These are phyloP conservation scores for Chrysogorgia sp. DNA, from an alignment of 92 coral and sea anemone species.

Conservation along the genomic window DNA sequence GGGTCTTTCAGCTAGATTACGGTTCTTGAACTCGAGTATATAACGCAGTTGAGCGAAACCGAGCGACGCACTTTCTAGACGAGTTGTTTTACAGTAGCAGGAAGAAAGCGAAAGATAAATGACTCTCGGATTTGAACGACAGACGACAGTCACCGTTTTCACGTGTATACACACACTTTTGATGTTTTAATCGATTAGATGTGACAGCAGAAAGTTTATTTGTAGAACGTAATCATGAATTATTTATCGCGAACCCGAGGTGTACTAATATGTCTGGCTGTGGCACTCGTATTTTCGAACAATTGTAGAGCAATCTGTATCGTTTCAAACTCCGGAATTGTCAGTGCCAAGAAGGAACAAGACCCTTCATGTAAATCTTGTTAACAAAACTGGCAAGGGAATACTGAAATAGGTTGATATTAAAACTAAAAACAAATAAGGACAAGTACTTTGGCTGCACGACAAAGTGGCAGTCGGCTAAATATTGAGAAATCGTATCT, in stretches of 20 bases:
- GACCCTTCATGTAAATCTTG: too few relatives aligned
- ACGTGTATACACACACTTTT: constrained; percentile 38
- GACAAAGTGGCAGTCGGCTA: constrained; percentile 34
- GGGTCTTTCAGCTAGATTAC: not conserved
- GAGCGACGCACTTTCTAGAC: not conserved
- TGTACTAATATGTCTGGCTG: not conserved
- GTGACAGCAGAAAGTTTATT: constrained; percentile 36
- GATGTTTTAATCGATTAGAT: constrained; percentile 38
- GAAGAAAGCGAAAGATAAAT: not conserved
- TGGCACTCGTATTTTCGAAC: not conserved
- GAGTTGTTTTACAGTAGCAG: not conserved
- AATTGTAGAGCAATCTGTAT: not conserved
- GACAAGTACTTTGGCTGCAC: not conserved
- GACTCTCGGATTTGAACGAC: constrained; percentile 7
- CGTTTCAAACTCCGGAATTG: not conserved
- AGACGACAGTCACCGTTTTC: constrained; percentile 3
- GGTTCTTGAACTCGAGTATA: too few relatives aligned
- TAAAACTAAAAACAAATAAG: not conserved
- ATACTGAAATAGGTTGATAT: not conserved
- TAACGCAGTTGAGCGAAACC: not conserved
- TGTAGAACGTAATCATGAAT: constrained; percentile 33
- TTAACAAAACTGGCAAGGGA: not conserved
- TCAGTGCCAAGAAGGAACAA: too few relatives aligned
- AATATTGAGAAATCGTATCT: not conserved
- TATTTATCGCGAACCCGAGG: constrained; percentile 13